Evolutionary conservation across 1,140 invertebrate genomes (phyloP).

Genomic region (Monomorium pharaonis): DNA sequence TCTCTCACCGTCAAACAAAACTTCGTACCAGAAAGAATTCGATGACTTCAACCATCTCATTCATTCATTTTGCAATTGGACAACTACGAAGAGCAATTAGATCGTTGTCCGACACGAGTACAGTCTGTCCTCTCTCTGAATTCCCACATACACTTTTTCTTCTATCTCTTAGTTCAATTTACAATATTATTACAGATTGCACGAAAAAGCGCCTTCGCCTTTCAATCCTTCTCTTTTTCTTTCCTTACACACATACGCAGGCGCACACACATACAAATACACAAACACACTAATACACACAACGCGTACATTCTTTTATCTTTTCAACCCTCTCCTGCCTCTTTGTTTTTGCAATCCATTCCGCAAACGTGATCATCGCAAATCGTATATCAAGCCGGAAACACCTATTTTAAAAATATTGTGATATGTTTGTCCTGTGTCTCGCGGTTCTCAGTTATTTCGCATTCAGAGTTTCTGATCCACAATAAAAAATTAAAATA

Average conservation of each 20-base stretch:
- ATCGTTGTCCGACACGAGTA: conserved; percentile 55
- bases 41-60: conserved; percentile 46
- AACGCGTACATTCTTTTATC: neutral
- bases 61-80: conserved; percentile 44
- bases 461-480: neutral
- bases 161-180: conserved; percentile 61
- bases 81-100: conserved; percentile 42
- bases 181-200: conserved; percentile 76
- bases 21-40: conserved; percentile 52
- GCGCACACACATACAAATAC: neutral
- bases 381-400: conserved; percentile 74
- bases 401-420: conserved; percentile 72
- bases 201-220: conserved; percentile 69
- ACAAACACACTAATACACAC: neutral
- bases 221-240: neutral
- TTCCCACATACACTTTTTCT: conserved; percentile 19
- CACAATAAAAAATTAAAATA: conserved; percentile 41
- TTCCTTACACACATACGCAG: neutral
- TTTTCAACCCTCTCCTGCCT: neutral
- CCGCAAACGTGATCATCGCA: conserved; percentile 75
- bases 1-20: conserved; percentile 23
- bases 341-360: conserved; percentile 61
- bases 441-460: conserved; percentile 32
- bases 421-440: conserved; percentile 76
- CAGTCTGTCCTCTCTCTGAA: conserved; percentile 56